Conservation (phyloP, 2,888 invertebrate species). For the Xestoiulus laeticollis region DNA sequence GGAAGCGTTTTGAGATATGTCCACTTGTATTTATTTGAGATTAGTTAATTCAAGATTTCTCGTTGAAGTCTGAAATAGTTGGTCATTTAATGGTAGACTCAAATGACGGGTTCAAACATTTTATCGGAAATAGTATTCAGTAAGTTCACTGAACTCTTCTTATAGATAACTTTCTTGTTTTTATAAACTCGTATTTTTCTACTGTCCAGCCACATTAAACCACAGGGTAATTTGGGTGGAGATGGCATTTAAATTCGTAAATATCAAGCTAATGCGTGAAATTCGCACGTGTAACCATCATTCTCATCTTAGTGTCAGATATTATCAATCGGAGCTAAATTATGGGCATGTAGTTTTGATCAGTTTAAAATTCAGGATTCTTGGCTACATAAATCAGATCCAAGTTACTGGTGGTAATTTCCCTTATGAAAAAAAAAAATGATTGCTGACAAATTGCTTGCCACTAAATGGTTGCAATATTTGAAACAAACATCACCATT, state of each 20-base stretch:
- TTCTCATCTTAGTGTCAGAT: neutral
- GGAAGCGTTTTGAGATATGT: no score
- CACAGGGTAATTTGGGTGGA: neutral
- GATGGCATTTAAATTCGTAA: neutral
- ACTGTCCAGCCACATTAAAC: neutral
- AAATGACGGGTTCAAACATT: no score
- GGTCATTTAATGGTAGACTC: no score
- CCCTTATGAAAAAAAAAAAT: no score
- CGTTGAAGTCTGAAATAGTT: no score
- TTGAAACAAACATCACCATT: no score
- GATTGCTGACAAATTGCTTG: no score
- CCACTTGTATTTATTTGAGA: no score
- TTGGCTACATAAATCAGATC: neutral
- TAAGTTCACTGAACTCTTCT: neutral
- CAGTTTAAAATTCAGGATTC: neutral
- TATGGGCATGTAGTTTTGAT: neutral
- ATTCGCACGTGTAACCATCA: neutral
- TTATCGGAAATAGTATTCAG: neutral
- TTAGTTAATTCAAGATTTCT: no score
- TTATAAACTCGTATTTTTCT: neutral
- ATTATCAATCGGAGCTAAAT: neutral
- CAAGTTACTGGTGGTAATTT: no score
- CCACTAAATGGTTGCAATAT: no score
- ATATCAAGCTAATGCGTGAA: neutral
- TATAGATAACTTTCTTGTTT: neutral